Evolutionary conservation across 2,888 invertebrate species (phyloP), one percentile per base, ranked within the genome.

Genomic region (Dryomyza anilis): DNA sequence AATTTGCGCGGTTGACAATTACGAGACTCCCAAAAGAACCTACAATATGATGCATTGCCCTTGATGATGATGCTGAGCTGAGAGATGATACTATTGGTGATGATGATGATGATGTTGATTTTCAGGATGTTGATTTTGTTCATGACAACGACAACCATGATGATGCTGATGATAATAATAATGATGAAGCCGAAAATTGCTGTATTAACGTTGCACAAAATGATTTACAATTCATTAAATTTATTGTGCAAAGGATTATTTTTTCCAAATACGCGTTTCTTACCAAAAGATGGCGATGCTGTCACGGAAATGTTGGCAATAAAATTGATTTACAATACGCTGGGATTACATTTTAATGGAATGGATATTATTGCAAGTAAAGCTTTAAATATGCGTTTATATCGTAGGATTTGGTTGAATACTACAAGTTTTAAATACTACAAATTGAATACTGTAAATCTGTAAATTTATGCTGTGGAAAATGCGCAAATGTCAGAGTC

Each of bases 201-300:
- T 16, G 16, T 50, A 50, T 29, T 50, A 50, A 50, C 50, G 55
- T 21, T 12, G 33, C 10, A 16, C 33, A 10, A 19, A 5, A 23
- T 55, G 55, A 55, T 55, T 55, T 55, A 55, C 55, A 33, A 33
- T 36, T 36, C 14, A 36, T 36, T 29, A 29, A 30, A 53, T 53
- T 53, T 53, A 53, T 25, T 21, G 25, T 21, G 12, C 19, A 19
- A 23, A 16, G 19, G 29, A 16, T n/a, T 29, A 21, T 53, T 53
- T 30, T 53, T 55, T 36, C 14, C 19, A 33, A 55, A n/a, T n/a
- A n/a, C n/a, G 55, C 36, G 36, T 55, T 23, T 12, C 19, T n/a
- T 43, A 16, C 43, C 43, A n/a, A n/a, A 16, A 16, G 16, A 43
- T 43, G 43, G 43, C 2, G 19, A 4, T 6, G 6, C 6, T 12